phyloP scores from a whole-genome alignment of 2,888 invertebrate species.

The Sabatieria punctata region DNA sequence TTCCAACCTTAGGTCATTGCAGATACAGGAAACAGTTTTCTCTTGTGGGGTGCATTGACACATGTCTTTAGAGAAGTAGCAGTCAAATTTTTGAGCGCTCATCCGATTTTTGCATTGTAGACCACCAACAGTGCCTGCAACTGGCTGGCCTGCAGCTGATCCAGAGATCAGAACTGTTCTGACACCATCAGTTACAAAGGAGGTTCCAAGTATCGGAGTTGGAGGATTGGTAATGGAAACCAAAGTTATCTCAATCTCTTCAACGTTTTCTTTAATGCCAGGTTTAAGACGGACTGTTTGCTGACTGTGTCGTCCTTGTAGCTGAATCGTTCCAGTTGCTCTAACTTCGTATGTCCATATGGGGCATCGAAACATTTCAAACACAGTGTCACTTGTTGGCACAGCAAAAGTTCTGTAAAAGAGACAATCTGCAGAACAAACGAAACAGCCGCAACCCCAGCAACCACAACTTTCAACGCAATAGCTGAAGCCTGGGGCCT shows the following conservation, averaged over 20 bases:
- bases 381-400: background rate
- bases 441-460: background rate
- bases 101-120: background rate
- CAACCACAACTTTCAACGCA: background rate
- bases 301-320: background rate
- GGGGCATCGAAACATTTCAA: background rate
- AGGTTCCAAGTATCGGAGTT: background rate
- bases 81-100: background rate
- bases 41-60: background rate
- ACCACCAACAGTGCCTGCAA: background rate
- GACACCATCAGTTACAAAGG: background rate
- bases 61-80: background rate
- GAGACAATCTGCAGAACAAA: background rate
- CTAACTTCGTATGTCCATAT: background rate
- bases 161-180: background rate
- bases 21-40: background rate
- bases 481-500: background rate
- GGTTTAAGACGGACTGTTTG: background rate
- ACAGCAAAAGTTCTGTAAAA: background rate
- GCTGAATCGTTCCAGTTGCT: background rate
- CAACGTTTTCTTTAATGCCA: background rate
- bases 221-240: background rate
- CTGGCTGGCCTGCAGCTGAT: background rate
- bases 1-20: background rate
- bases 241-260: background rate